Evolutionary conservation across 2,113 vertebrate genomes (phyloP), one percentile per base, ranked within the genome.

Genomic region (Syrmaticus mikado): DNA sequence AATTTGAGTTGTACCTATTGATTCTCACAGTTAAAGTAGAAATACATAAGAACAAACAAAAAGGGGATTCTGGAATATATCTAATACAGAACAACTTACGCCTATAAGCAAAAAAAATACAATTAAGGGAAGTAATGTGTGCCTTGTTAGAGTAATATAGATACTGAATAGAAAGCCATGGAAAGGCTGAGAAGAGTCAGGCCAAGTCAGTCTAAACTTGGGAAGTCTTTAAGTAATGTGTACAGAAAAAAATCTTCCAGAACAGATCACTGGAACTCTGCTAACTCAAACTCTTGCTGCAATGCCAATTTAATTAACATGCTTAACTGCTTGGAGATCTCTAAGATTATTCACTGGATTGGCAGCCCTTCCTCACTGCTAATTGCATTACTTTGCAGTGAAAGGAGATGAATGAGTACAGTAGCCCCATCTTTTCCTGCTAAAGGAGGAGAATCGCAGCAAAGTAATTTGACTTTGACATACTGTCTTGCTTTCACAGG

Each of bases 241-340:
- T 21, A 30, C 52, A 58, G 67, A 18, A 41, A 68, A 81, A 64
- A 74, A 85, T 58, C 28, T 80, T 94, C 85, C 48, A 70, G 89
- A 58, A 36, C 52, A 88, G 81, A 13, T 17, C 70, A 76, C 70
- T 85, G 28, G 40, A 92, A 92, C 73, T 38, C 55, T 77, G 66
- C 88, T 82, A 91, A 92, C 67, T 82, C 75, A 27, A 62, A 36
- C 82, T 95, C 94, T 81, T 93, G 73, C 75, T 93, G 58, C 82
- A 90, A 92, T 81, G 85, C 80, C 61, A 86, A 91, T 93, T 97
- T 96, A 95, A 97, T 97, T 94, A 96, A 95, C 93, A 86, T 36
- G 66, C 87, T 87, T 97, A 95, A 97, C 96, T 94, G 93, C 88
- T 94, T 62, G 32, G 91, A 96, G 93, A 96, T 96, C 92, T 88